phyloP scores from a whole-genome alignment of 2,797 vertebrate genomes.

The Sebastes jordani region DNA sequence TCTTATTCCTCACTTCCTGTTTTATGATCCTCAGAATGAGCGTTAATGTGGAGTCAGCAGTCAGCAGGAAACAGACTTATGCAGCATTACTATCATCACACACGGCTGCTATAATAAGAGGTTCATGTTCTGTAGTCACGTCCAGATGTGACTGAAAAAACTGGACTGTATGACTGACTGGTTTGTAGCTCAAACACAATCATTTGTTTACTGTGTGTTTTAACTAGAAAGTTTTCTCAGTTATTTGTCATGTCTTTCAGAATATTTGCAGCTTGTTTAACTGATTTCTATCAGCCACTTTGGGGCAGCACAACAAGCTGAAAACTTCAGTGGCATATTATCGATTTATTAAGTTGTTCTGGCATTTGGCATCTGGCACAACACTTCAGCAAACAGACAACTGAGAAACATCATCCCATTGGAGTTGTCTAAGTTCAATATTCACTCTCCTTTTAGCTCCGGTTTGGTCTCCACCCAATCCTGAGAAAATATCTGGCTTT shows the following conservation, averaged over 20 bases:
- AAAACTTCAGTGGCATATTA: not conserved
- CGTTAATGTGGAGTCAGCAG: conserved; percentile 63
- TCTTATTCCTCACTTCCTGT: conserved; percentile 69
- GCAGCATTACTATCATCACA: conserved; percentile 35
- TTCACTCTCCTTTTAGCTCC: not conserved
- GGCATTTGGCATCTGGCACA: no score
- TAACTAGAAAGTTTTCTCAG: not conserved
- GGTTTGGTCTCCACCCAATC: not conserved
- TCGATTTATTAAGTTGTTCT: not conserved
- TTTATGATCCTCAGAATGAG: conserved; percentile 50
- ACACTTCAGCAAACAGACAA: not conserved
- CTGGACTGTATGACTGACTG: not conserved
- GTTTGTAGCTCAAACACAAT: not conserved
- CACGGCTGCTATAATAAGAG: conserved; percentile 35
- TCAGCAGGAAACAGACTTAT: conserved; percentile 53
- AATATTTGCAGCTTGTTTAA: not conserved
- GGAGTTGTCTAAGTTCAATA: not conserved
- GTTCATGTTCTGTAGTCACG: conserved; percentile 25
- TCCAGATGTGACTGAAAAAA: conserved; percentile 8
- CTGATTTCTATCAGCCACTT: not conserved
- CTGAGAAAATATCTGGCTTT: not conserved
- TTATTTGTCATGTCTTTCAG: not conserved
- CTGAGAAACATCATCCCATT: not conserved
- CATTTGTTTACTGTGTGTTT: not conserved
- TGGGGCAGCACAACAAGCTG: not conserved